Evolutionary conservation across 2,888 invertebrate genomes (phyloP), one percentile per base, ranked within the genome.

Genomic region (Lasioglossum figueresi): DNA sequence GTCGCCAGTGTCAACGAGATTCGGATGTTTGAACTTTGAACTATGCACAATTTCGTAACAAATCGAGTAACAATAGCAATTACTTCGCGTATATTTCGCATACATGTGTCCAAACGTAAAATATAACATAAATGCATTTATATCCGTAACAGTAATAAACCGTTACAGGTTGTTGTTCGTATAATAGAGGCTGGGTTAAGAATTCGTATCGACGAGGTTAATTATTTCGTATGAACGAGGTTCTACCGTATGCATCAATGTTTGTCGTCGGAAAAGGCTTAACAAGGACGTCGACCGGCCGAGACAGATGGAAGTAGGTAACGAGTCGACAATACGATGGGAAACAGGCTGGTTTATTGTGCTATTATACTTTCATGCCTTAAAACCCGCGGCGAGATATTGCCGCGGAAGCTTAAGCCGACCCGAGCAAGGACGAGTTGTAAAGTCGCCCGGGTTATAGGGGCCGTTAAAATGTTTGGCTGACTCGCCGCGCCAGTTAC

Each of bases 381-480:
- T 76, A 59, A 79, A 80, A 63, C 59, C 16, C 79, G 68, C n/a
- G n/a, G 56, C 76, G n/a, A 79, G 70, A 77, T 76, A 68, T 8
- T 68, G 68, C 23, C 52, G 76, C 10, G 52, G 34, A 79, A 85
- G 84, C 79, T 59, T 75, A 81, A 59, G 72, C 45, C 56, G 37
- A 70, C 70, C 40, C 40, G 72, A 79, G 75, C 68, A 31, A 31
- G 37, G 52, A 43, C 48, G 63, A 80, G 85, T 84, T 76, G 75
- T 85, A 79, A 80, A 80, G 80, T 78, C 85, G 75, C 72, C 63
- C 74, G 63, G 66, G 76, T 84, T 86, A 86, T 85, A 34, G 78
- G 5, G 37, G 52, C 76, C 72, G 80, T 84, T 84, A 85, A 85
- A 80, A 78, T 78, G 85, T 85, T 85, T 85, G 79, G 84, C 84